Evolutionary conservation across 1,140 invertebrate genomes (phyloP).

Genomic region (Bombus waltoni): DNA sequence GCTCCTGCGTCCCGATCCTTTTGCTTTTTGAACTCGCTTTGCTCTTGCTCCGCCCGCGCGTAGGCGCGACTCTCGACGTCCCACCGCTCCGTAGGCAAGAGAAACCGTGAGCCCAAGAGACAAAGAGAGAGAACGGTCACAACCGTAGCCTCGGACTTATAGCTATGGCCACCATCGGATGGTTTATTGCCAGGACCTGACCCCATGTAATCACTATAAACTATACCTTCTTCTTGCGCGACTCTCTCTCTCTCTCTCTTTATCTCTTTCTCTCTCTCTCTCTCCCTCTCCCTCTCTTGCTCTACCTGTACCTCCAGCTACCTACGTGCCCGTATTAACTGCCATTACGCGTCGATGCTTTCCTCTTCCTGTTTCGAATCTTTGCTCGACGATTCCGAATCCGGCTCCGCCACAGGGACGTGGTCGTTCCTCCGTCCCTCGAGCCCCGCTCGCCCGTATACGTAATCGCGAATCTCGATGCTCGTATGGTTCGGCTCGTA

Average conservation of each 20-base stretch:
- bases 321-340: conserved; percentile 79
- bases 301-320: background rate
- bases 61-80: conserved; percentile 74
- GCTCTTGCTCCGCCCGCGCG: conserved; percentile 77
- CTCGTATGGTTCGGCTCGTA: background rate
- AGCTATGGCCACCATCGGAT: conserved; percentile 79
- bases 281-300: conserved; percentile 46
- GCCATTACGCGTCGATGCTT: conserved; percentile 73
- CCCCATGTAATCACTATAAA: conserved; percentile 83
- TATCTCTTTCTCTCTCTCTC: background rate
- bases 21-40: conserved; percentile 80
- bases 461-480: background rate
- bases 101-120: conserved; percentile 34
- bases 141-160: conserved; percentile 65
- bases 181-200: conserved; percentile 82
- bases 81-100: background rate
- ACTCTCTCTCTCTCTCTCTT: conserved; percentile 47
- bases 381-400: background rate
- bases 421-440: too few relatives aligned
- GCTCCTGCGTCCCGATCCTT: conserved; percentile 71
- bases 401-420: too few relatives aligned
- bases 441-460: background rate
- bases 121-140: conserved; percentile 57
- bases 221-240: conserved; percentile 78
- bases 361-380: conserved; percentile 23